These are phyloP conservation scores for Amblyornis subalaris DNA, from an alignment of 2,113 vertebrate species.

Conservation along the genomic window DNA sequence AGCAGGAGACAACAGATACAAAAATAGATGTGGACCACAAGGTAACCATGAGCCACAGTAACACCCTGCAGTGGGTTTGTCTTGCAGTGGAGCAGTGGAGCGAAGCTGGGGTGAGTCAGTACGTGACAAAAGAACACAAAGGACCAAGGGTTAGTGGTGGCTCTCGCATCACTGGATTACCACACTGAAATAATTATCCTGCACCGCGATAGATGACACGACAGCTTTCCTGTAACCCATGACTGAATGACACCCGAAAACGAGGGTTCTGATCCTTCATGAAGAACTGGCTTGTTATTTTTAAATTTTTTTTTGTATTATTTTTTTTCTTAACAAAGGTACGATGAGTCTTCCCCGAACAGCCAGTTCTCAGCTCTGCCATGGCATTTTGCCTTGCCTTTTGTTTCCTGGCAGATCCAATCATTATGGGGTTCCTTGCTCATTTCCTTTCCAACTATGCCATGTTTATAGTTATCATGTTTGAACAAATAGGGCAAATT, in stretches of 20 bases:
- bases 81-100: not conserved
- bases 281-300: not conserved
- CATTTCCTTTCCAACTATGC: not conserved
- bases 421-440: not conserved
- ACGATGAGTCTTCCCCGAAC: not conserved
- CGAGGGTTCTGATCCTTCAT: not conserved
- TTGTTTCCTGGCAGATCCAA: not conserved
- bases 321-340: not conserved
- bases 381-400: not conserved
- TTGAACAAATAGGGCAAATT: not conserved
- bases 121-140: not conserved
- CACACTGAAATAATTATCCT: not conserved
- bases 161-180: not conserved
- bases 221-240: not conserved
- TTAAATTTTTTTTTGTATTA: too few relatives aligned
- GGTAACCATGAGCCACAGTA: not conserved
- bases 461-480: not conserved
- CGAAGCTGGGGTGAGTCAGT: not conserved
- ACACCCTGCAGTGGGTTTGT: not conserved
- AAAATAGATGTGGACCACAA: conserved; percentile 1
- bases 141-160: not conserved
- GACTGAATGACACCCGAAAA: not conserved
- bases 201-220: not conserved
- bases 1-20: conserved; percentile 22
- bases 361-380: not conserved